Base-by-base conservation (phyloP, 2,113 vertebrate species). In the Plecturocebus donacophilus region DNA sequence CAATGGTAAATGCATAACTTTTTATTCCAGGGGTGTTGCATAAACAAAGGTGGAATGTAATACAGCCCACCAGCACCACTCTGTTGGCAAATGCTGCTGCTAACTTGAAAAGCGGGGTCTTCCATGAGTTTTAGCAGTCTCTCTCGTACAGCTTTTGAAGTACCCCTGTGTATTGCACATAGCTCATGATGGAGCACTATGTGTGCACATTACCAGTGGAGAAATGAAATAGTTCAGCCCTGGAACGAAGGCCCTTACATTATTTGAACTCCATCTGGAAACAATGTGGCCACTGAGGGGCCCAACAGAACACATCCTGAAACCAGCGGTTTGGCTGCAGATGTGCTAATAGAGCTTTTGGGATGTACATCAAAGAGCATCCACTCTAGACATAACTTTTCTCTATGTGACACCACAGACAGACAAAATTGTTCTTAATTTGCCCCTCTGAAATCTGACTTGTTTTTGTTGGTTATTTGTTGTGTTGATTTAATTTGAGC, bases 61-160 rank as follows among this genome's bases (percentile, higher is more conserved):
- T 2, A 7, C 35, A 64, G 54, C 61, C 47, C 11, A 30, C n/a
- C 30, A 21, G 38, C 35, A 21, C 30, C 21, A 0, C 5, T 77
- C 30, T 21, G n/a, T 2, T 27, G n/a, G 17, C 45, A 10, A 13
- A 21, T 8, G 23, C 19, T 32, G 16, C 21, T 30, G 11, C 35
- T n/a, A 1, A 35, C 10, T 21, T 79, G 21, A 21, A 13, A 32
- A 16, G 47, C 3, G 2, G 20, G 13, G 2, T 4, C 23, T 71
- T 23, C 52, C 2, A 0, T 17, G 77, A 52, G 68, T 35, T 35
- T 45, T 3, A 0, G 13, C 6, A 5, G 70, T 1, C 16, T 14
- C 14, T 30, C 40, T 56, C 38, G 58, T 2, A 2, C 5, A 1
- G 1, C 5, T 4, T 96, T 42, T 19, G 16, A 40, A 23, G 23